Evolutionary conservation across 2,797 vertebrate genomes (phyloP).

Genomic region (Valencia hispanica): DNA sequence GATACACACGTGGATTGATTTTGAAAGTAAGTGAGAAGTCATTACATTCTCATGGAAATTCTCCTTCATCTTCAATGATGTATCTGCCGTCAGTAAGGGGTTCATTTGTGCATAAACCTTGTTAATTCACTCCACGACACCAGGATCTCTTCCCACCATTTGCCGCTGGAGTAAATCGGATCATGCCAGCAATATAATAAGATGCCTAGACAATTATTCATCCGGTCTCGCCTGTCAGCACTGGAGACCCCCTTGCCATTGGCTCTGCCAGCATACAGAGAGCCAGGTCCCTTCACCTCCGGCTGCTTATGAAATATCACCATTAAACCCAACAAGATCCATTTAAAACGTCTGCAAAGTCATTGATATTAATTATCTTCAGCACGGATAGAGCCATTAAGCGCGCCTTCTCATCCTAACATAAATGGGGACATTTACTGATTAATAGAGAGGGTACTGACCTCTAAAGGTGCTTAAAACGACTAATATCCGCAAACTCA

Average conservation of each 20-base stretch:
- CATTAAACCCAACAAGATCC: conserved; percentile 72
- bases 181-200: conserved; percentile 71
- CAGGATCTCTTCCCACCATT: conserved; percentile 65
- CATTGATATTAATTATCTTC: conserved; percentile 74
- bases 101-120: conserved; percentile 66
- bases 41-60: conserved; percentile 47
- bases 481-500: neutral
- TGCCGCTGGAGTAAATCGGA: conserved; percentile 71
- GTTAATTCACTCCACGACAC: conserved; percentile 67
- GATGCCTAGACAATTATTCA: conserved; percentile 74
- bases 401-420: conserved; percentile 49
- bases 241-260: conserved; percentile 57
- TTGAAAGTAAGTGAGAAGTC: conserved; percentile 45
- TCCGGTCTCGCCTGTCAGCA: conserved; percentile 71
- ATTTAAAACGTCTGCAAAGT: conserved; percentile 68
- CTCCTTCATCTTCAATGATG: conserved; percentile 64
- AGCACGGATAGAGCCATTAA: conserved; percentile 56
- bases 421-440: conserved; percentile 55
- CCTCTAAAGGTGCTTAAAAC: neutral
- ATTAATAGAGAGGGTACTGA: conserved; percentile 47
- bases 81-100: conserved; percentile 56
- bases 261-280: conserved; percentile 56
- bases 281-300: conserved; percentile 59
- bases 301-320: conserved; percentile 71
- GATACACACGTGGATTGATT: conserved; percentile 19